These are phyloP conservation scores for Nephila pilipes DNA, from an alignment of 1,140 invertebrate species.

Conservation along the genomic window DNA sequence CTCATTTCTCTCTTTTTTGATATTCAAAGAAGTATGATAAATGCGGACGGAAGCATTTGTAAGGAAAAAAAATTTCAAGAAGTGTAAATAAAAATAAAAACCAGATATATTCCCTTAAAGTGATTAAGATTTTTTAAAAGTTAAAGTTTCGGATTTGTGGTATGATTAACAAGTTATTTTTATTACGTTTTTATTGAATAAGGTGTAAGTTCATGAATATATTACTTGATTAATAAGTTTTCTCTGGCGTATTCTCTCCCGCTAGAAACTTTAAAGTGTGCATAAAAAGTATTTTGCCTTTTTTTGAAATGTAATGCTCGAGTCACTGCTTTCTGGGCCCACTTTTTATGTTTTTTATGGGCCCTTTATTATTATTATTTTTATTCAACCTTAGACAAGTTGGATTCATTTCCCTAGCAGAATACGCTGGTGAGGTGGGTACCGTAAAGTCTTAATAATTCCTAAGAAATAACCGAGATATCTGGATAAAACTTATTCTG, in stretches of 20 bases:
- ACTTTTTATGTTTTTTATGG: too few relatives aligned
- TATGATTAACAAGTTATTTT: not conserved
- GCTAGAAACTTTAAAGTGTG: not conserved
- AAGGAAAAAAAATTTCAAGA: not conserved
- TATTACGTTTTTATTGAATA: not conserved
- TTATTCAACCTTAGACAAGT: too few relatives aligned
- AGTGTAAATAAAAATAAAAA: constrained; percentile 22
- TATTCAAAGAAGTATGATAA: constrained; percentile 14
- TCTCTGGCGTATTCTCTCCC: not conserved
- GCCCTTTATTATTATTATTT: too few relatives aligned
- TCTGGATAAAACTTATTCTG: too few relatives aligned
- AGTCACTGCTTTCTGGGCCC: too few relatives aligned
- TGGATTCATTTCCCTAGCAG: too few relatives aligned
- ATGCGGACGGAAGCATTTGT: not conserved
- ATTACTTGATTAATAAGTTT: not conserved
- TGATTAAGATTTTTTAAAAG: constrained; percentile 11
- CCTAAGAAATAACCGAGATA: too few relatives aligned
- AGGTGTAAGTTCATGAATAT: too few relatives aligned
- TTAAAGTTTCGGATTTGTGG: not conserved
- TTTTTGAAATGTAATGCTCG: too few relatives aligned
- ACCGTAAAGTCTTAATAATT: too few relatives aligned
- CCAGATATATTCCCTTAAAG: not conserved
- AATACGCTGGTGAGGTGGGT: too few relatives aligned
- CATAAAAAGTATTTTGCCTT: too few relatives aligned
- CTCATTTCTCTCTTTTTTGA: not conserved